Base-by-base conservation (phyloP, 2,888 invertebrate genomes). In the Desoria tigrina region DNA sequence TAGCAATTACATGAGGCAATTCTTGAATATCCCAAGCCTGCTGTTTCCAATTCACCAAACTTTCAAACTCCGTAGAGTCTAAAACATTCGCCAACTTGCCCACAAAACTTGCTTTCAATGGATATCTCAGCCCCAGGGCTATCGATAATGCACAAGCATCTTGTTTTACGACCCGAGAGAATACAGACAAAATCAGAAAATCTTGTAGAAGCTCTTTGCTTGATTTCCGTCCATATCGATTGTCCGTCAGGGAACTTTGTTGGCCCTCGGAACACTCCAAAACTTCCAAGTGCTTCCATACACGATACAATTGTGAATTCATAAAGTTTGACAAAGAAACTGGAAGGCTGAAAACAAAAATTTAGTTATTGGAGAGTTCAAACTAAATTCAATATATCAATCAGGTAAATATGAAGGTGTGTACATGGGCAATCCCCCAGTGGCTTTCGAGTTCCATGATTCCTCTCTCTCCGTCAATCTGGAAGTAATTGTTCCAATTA, bases 11-110 rank as follows among this genome's bases (percentile, higher is more conserved):
- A 63, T 68, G 66, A n/a, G 69, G 66, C 24, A 51, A 49, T 69
- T 70, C 68, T 55, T 73, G 73, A 37, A 72, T 45, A 61, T 75
- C 71, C 65, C 66, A 62, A 57, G 32, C 37, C 39, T 57, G 57
- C n/a, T 21, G 4, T 57, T 45, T 72, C 62, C 63, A 84, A 83
- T 7, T 82, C 80, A 26, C 76, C 76, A 16, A 78, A 74, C 26
- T 79, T 78, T 0, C 72, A 76, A n/a, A 84, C 77, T 7, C 86
- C 86, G 66, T 82, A 80, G 42, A 87, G 79, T 69, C 87, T 78
- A 42, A 84, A 82, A 71, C 82, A 83, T 65, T 83, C 78, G 77
- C 87, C 87, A 26, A 81, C 77, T 42, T 77, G 68, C 39, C 78
- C 73, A 45, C 77, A 74, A 61, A 65, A 54, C 71, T 64, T 57